Conservation (phyloP, 2,888 invertebrate genomes). For the Drosophila villosipedis region DNA sequence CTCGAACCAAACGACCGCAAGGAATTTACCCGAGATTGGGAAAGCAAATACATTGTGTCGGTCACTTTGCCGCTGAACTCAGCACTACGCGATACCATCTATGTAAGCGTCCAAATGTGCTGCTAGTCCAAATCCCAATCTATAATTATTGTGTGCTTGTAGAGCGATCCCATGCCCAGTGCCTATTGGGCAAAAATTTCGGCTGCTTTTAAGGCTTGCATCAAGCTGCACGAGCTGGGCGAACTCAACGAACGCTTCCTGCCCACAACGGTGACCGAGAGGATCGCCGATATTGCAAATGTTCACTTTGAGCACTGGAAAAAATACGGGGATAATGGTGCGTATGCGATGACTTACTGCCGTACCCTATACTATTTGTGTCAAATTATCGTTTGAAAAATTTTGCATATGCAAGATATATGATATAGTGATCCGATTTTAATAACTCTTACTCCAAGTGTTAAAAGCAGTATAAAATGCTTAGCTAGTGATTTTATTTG, state of each 20-base stretch:
- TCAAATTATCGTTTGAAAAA: too few species aligned
- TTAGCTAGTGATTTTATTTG: too few species aligned
- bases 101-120: slow-evolving; percentile 86
- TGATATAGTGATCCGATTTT: too few species aligned
- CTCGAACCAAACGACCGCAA: slow-evolving; percentile 18
- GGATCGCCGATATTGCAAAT: slow-evolving; percentile 79
- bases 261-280: slow-evolving; percentile 86
- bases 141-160: slow-evolving; percentile 42
- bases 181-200: slow-evolving; percentile 91
- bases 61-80: slow-evolving; percentile 92
- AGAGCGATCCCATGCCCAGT: slow-evolving; percentile 88
- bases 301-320: slow-evolving; percentile 89
- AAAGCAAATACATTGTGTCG: slow-evolving; percentile 73
- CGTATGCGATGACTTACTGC: slow-evolving; percentile 14
- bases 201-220: slow-evolving; percentile 92
- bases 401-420: too few species aligned
- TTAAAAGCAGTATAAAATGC: too few species aligned
- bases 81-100: slow-evolving; percentile 89
- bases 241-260: slow-evolving; percentile 91
- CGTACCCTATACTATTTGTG: not conserved
- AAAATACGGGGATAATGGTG: slow-evolving; percentile 74
- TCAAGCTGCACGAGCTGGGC: slow-evolving; percentile 88
- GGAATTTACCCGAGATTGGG: accelerated
- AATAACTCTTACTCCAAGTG: too few species aligned
- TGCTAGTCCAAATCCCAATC: not conserved